Evolutionary conservation across 2,888 invertebrate genomes (phyloP).

Genomic region (Heliconius ismenius): DNA sequence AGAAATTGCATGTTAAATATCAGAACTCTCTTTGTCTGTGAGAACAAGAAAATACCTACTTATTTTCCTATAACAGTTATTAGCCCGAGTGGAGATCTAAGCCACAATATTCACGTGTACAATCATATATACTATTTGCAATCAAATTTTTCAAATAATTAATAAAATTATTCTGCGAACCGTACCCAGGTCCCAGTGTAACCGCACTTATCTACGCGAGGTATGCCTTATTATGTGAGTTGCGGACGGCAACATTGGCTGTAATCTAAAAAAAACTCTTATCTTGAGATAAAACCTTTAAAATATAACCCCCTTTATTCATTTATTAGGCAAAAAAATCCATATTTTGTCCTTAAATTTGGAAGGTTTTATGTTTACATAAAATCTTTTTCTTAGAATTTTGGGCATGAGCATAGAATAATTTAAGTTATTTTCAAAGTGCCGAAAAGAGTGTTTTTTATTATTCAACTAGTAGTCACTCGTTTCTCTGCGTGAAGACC

Average conservation of each 20-base stretch:
- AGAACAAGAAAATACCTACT: too few species aligned
- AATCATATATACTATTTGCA: too few species aligned
- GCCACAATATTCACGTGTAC: too few species aligned
- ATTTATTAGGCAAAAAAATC: constrained; percentile 11
- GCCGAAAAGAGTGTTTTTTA: not conserved
- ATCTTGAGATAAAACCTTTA: constrained; percentile 30
- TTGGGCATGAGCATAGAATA: not conserved
- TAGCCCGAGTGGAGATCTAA: too few species aligned
- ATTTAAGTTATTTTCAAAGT: not conserved
- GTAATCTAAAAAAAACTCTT: constrained; percentile 42
- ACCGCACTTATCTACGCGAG: constrained; percentile 70
- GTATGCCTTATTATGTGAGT: constrained; percentile 68
- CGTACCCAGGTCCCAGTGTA: constrained; percentile 55
- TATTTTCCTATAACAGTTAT: too few species aligned
- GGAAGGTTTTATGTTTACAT: not conserved
- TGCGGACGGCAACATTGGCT: constrained; percentile 50
- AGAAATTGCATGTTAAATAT: too few species aligned
- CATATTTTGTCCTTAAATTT: constrained; percentile 1
- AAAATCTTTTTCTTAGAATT: not conserved
- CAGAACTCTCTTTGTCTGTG: too few species aligned
- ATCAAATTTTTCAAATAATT: too few species aligned
- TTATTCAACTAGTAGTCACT: not conserved
- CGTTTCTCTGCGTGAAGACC: too few species aligned
- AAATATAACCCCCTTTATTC: constrained; percentile 26
- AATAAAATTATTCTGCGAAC: constrained; percentile 49